phyloP scores from a whole-genome alignment of 1,140 invertebrate genomes.

The Eumeta japonica region DNA sequence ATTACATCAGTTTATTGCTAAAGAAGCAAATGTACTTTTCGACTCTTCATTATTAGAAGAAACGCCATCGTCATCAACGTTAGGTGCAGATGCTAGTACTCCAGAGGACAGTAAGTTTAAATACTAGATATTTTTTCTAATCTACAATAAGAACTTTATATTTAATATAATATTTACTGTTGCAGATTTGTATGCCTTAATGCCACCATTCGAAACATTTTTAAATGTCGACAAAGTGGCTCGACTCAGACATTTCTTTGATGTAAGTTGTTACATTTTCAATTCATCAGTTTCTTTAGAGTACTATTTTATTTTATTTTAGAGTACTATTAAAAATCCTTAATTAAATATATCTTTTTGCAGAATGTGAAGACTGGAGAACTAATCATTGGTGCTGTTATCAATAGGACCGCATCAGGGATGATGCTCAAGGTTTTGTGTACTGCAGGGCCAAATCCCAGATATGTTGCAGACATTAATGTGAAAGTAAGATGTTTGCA shows the following conservation, averaged over 20 bases:
- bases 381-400: slow-evolving; percentile 78
- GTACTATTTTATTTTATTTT: slow-evolving; percentile 10
- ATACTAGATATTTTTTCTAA: slow-evolving; percentile 2
- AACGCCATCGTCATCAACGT: slow-evolving; percentile 43
- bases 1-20: slow-evolving; percentile 79
- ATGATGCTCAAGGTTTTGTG: slow-evolving; percentile 81
- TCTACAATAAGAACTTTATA: no score
- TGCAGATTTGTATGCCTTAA: slow-evolving; percentile 75
- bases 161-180: slow-evolving; percentile 33
- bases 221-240: slow-evolving; percentile 70
- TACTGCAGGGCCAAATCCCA: slow-evolving; percentile 71
- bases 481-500: slow-evolving; percentile 71
- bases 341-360: slow-evolving; percentile 12
- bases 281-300: slow-evolving; percentile 6
- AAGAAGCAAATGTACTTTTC: slow-evolving; percentile 72
- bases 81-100: slow-evolving; percentile 33
- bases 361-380: slow-evolving; percentile 80
- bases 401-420: slow-evolving; percentile 66
- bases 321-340: slow-evolving; percentile 4
- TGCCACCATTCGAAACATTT: slow-evolving; percentile 85
- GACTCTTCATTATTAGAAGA: slow-evolving; percentile 60
- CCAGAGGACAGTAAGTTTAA: slow-evolving; percentile 51
- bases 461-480: slow-evolving; percentile 80
- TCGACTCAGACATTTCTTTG: slow-evolving; percentile 74
- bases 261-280: slow-evolving; percentile 59